Conservation (phyloP, 92 coral and sea anemone genomes). For the Blastomussa wellsi region DNA sequence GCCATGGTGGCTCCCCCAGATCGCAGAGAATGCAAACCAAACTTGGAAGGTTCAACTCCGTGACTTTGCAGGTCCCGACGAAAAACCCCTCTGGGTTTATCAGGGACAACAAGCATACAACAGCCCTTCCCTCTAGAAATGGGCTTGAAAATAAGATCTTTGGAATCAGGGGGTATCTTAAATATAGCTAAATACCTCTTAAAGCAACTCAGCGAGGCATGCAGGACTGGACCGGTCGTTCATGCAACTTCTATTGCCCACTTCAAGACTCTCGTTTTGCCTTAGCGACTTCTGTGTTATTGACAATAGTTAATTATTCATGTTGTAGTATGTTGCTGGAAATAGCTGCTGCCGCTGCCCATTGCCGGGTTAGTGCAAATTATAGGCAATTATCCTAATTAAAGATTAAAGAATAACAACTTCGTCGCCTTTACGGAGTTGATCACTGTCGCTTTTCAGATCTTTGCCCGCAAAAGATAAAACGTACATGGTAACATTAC, state of each 20-base stretch:
- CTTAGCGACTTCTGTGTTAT: too few relatives aligned
- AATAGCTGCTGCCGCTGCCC: too few relatives aligned
- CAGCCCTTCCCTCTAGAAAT: conserved; percentile 25
- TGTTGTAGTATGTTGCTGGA: too few relatives aligned
- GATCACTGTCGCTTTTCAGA: conserved; percentile 33
- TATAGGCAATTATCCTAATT: too few relatives aligned
- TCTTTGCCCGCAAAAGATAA: conserved; percentile 10
- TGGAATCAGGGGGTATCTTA: conserved; percentile 22
- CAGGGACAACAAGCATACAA: conserved; percentile 17
- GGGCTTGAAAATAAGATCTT: conserved; percentile 40
- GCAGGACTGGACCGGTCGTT: conserved; percentile 25
- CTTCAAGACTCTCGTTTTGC: too few relatives aligned
- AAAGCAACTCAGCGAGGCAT: conserved; percentile 19
- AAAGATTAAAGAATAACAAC: conserved; percentile 44
- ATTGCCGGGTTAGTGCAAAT: too few relatives aligned
- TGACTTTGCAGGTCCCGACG: conserved; percentile 16
- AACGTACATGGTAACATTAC: conserved; percentile 21
- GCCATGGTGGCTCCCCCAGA: conserved; percentile 23
- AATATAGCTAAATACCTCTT: conserved; percentile 20
- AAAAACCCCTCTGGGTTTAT: background rate
- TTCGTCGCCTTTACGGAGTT: conserved; percentile 50
- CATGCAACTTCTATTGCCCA: too few relatives aligned
- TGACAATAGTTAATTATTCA: too few relatives aligned
- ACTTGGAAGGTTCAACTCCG: conserved; percentile 31
- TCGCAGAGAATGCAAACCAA: conserved; percentile 35